Conservation (phyloP, 2,888 invertebrate genomes). For the Tholera decimalis region DNA sequence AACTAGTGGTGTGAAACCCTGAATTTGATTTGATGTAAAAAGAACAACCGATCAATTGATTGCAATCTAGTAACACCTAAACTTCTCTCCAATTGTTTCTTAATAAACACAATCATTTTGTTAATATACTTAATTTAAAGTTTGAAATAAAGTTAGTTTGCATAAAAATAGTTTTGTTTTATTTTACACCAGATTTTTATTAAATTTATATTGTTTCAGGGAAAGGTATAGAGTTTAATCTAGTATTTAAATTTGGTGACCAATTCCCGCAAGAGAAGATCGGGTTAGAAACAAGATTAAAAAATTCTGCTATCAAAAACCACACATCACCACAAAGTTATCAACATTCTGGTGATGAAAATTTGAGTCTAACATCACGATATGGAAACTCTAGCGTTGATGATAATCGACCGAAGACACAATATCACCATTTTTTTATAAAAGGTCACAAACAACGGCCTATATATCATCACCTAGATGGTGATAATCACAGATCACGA, state of each 20-base stretch:
- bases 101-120: neutral
- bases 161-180: slow-evolving; percentile 7
- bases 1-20: too few relatives aligned
- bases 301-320: neutral
- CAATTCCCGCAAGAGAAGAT: too few relatives aligned
- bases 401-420: neutral
- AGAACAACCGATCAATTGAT: neutral
- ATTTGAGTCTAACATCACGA: too few relatives aligned
- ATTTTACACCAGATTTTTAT: slow-evolving; percentile 8
- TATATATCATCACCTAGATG: neutral
- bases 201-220: slow-evolving; percentile 26
- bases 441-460: neutral
- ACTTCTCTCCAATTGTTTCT: neutral
- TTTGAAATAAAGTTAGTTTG: slow-evolving; percentile 21
- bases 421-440: neutral
- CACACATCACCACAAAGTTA: neutral
- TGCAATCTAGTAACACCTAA: neutral
- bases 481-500: neutral
- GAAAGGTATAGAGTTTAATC: slow-evolving; percentile 23
- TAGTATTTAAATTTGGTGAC: slow-evolving; percentile 17
- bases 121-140: neutral
- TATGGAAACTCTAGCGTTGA: neutral
- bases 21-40: too few relatives aligned
- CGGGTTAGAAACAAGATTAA: neutral
- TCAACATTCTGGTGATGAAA: neutral